These are phyloP conservation scores for Lysandra coridon DNA, from an alignment of 2,888 invertebrate genomes.

Conservation along the genomic window DNA sequence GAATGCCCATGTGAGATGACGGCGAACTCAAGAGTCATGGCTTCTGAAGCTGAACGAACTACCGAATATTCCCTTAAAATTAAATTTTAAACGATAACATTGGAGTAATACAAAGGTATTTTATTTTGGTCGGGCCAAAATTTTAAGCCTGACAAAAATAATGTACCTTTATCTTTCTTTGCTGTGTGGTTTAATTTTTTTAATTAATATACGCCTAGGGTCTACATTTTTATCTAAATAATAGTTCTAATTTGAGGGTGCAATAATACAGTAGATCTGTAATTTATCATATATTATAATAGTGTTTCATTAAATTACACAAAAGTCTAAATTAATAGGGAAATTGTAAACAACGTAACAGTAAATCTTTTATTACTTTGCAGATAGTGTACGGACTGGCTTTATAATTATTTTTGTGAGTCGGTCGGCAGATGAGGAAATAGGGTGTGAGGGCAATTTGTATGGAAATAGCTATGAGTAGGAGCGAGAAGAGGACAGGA, in stretches of 20 bases:
- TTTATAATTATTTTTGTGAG: slow-evolving; percentile 42
- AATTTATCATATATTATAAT: too few relatives aligned
- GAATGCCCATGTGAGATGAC: slow-evolving; percentile 43
- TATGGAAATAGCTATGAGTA: slow-evolving; percentile 44
- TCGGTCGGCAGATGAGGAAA: slow-evolving; percentile 39
- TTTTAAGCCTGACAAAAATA: too few relatives aligned
- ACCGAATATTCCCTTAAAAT: not conserved
- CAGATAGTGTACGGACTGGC: slow-evolving; percentile 28
- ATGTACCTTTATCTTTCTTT: too few relatives aligned
- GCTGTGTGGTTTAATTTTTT: too few relatives aligned
- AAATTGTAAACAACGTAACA: not conserved
- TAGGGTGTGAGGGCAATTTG: slow-evolving; percentile 44
- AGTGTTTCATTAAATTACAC: not conserved
- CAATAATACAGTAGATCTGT: too few relatives aligned
- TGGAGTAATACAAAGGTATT: too few relatives aligned
- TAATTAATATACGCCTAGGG: too few relatives aligned
- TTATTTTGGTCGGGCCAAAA: too few relatives aligned
- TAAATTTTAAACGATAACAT: not conserved
- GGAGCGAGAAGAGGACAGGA: slow-evolving; percentile 24
- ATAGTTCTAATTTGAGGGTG: too few relatives aligned
- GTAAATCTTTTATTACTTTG: slow-evolving; percentile 16
- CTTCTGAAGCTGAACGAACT: not conserved
- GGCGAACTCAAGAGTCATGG: slow-evolving; percentile 40
- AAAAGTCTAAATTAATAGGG: not conserved
- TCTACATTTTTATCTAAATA: too few relatives aligned